Evolutionary conservation across 2,113 vertebrate species (phyloP), one percentile per base, ranked within the genome.

Genomic region (Tonatia bakeri): DNA sequence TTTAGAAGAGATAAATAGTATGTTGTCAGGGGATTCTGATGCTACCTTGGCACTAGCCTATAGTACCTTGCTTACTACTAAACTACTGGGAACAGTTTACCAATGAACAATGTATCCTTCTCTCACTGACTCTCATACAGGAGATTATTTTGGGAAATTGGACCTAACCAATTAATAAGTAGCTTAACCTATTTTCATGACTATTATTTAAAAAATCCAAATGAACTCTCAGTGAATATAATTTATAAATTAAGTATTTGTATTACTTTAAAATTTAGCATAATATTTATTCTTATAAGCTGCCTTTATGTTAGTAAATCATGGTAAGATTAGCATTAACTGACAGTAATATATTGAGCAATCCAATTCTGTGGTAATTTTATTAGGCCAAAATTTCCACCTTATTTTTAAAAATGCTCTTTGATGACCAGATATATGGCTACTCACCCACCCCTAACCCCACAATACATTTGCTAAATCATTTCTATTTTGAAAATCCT

Each of bases 341-440:
- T 98, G 96, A 97, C 94, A 97, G 93, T 97, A 98, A 98, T 97
- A 94, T 97, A 96, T 97, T 96, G 85, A 97, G 93, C 80, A 59
- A 96, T 97, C 94, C 90, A 97, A 88, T 97, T 98, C 94, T 97
- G 90, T 96, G 79, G 84, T 98, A 98, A 98, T 98, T 98, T 95
- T 96, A 95, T 97, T 98, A 98, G 73, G 95, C 80, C 94, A 97
- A 96, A 97, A 97, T 98, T 98, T 97, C 84, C 80, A 96, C 84
- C 83, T 97, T 52, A 77, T 98, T 97, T 95, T 97, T 98, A 97
- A 97, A 98, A 97, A 98, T 96, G 89, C 95, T 98, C 94, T 98
- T 97, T 97, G 96, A 96, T 97, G 94, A 97, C 91, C 94, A 91
- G 98, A 97, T 95, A n/a, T 97, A 98, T 97, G 94, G 22, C 97